Base-by-base conservation (phyloP, 53 echinoderm and acorn worm species). In the Paracentrotus lividus region DNA sequence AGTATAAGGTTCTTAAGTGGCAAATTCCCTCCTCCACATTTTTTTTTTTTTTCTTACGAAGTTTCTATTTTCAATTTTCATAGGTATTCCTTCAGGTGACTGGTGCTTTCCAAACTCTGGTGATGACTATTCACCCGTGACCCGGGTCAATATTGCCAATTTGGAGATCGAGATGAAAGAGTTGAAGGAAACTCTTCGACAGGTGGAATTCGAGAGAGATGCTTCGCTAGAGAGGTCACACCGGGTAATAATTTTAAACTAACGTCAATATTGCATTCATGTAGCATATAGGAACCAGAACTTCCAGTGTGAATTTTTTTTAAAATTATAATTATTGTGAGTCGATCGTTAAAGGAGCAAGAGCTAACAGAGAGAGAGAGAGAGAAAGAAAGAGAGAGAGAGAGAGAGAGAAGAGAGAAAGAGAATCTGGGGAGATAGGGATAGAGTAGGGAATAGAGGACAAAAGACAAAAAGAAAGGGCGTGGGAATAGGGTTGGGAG, bases 91-190 rank as follows among this genome's bases (percentile, higher is more conserved):
- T 33, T 45, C 49, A 4, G 68, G 49, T 9, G 90, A 68, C 34
- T 72, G 90, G 90, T 68, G 72, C 75, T 68, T 42, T 51, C 53
- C 68, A 51, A 6, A 44, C 18, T 59, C 60, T 89, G n/a, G 26
- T 2, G 64, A 59, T 61, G 89, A 89, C 43, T 89, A 38, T 20
- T 90, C 90, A 66, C 72, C 68, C 12, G 44, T 72, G 26, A 90
- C 90, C 52, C 51, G 44, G 8, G 90, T 68, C 75, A 90, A 90
- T 75, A 90, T 90, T 68, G 53, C 72, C 49, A 68, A 90, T 47
- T 49, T 90, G 23, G 69, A 90, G 90, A 72, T 72, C 32, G 90
- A 90, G 33, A 59, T 89, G 60, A 42, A 64, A n/a, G 72, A 90
- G 72, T 27, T 90, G 51, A 90, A 49, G 47, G 69, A 90, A 24